A percentile compares a stretch with the other conserved stretches of the same genome.
phyloP scores from a whole-genome alignment of 2,888 invertebrate genomes.

The Sarcophaga carnaria region DNA sequence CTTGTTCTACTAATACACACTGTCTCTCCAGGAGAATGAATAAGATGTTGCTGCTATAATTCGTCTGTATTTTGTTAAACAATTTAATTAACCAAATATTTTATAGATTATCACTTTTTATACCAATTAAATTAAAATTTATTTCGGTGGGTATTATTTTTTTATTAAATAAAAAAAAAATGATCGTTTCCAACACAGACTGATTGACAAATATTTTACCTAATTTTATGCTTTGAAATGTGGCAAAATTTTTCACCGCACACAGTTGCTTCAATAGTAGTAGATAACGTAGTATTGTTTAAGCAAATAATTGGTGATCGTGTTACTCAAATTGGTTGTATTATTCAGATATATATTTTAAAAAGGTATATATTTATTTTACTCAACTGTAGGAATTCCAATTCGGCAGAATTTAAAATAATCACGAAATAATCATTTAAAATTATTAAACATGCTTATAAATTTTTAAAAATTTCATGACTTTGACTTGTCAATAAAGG shows the following conservation, averaged over 20 bases:
- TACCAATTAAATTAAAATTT: conserved; percentile 26
- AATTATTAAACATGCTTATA: too few relatives aligned
- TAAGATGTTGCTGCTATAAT: neutral
- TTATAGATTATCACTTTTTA: neutral
- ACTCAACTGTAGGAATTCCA: too few relatives aligned
- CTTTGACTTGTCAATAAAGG: too few relatives aligned
- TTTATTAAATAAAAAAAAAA: neutral
- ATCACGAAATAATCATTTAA: too few relatives aligned
- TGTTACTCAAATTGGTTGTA: neutral
- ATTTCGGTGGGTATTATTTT: neutral
- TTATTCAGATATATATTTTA: too few relatives aligned
- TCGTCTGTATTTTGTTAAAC: too few relatives aligned
- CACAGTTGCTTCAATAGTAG: conserved; percentile 41
- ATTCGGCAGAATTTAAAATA: too few relatives aligned
- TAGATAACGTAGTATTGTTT: neutral
- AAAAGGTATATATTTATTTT: too few relatives aligned
- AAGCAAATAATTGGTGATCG: neutral
- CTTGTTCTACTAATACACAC: too few relatives aligned
- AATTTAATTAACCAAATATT: too few relatives aligned
- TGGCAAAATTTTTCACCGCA: conserved; percentile 53
- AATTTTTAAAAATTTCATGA: too few relatives aligned
- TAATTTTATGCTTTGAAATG: conserved; percentile 75
- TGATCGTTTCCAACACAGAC: conserved; percentile 15
- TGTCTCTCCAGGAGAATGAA: too few relatives aligned
- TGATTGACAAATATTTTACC: conserved; percentile 67